Percentiles rank a stretch among this genome's conserved stretches.
Evolutionary conservation across 2,797 vertebrate species (phyloP).

Genomic region (Pempheris klunzingeri): DNA sequence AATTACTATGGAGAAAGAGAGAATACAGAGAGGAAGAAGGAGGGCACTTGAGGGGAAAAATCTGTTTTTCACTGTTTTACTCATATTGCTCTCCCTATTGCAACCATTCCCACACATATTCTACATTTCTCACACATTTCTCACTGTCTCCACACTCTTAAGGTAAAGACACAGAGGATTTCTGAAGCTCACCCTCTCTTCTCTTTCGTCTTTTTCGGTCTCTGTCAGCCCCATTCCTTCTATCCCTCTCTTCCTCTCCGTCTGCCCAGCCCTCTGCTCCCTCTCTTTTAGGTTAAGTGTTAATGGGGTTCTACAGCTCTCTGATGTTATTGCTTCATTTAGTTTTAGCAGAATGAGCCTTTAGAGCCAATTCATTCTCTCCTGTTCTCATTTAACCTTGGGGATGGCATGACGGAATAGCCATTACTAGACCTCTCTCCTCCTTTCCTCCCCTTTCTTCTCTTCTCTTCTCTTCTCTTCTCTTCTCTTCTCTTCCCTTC

Average conservation of each 20-base stretch:
- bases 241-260: slow-evolving; percentile 28
- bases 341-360: slow-evolving; percentile 87
- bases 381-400: slow-evolving; percentile 85
- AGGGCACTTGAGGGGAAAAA: slow-evolving; percentile 48
- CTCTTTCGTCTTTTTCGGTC: slow-evolving; percentile 16
- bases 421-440: slow-evolving; percentile 55
- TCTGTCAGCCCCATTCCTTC: slow-evolving; percentile 37
- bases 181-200: slow-evolving; percentile 12
- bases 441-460: slow-evolving; percentile 21
- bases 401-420: slow-evolving; percentile 63
- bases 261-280: slow-evolving; percentile 26
- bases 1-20: slow-evolving; percentile 67
- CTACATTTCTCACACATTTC: slow-evolving; percentile 44
- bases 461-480: slow-evolving; percentile 20
- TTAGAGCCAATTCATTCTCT: slow-evolving; percentile 85
- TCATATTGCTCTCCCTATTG: slow-evolving; percentile 20
- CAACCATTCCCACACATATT: slow-evolving; percentile 30
- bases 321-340: slow-evolving; percentile 87
- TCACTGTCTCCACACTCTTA: slow-evolving; percentile 26
- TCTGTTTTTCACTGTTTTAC: slow-evolving; percentile 56
- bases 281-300: slow-evolving; percentile 77
- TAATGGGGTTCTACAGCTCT: slow-evolving; percentile 83
- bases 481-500: slow-evolving; percentile 25
- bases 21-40: slow-evolving; percentile 31
- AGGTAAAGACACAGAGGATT: slow-evolving; percentile 36